Base-by-base conservation (phyloP, 2,113 vertebrate genomes). In the Paedocypris sp. region DNA sequence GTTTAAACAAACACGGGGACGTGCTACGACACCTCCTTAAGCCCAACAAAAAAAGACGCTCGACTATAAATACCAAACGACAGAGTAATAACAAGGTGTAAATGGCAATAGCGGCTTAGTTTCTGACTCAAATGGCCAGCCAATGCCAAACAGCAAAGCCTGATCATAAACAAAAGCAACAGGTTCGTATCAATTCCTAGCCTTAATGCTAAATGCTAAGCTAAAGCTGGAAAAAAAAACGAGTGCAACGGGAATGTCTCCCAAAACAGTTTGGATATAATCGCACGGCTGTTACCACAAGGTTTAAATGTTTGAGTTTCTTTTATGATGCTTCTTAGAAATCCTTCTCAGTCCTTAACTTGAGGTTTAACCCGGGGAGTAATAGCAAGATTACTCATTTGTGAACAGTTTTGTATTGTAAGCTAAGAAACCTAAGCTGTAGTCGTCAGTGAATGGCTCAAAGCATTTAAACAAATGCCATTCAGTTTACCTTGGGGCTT, bases 1-100 rank as follows among this genome's bases (percentile, higher is more conserved):
- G 62, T 70, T 69, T 72, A 77, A 81, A 81, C 77, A 81, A 39
- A 64, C 42, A 68, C 15, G 38, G 16, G 56, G 66, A 42, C 51
- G 50, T 22, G 59, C 69, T 60, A 57, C 56, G 45, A 45, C 36
- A 9, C 11, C 52, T 42, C 12, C 15, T 32, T 43, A 19, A 62
- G 15, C 13, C 29, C 0, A 12, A 23, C n/a, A 36, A 36, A 25
- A 51, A 20, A 52, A 32, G 1, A 18, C 20, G 20, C 46, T 23
- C 22, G 36, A 66, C 35, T 54, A 57, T 71, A 70, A 75, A 70
- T 66, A 67, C 32, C 26, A 49, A 68, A 38, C 62, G 75, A 68
- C 20, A 66, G 63, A 70, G 67, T 39, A 73, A 52, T 53, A 67
- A 60, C 71, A 67, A 72, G 32, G 68, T 62, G 45, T 32, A 61